Evolutionary conservation across 2,888 invertebrate species (phyloP), one percentile per base, ranked within the genome.

Genomic region (Biston stratarius): DNA sequence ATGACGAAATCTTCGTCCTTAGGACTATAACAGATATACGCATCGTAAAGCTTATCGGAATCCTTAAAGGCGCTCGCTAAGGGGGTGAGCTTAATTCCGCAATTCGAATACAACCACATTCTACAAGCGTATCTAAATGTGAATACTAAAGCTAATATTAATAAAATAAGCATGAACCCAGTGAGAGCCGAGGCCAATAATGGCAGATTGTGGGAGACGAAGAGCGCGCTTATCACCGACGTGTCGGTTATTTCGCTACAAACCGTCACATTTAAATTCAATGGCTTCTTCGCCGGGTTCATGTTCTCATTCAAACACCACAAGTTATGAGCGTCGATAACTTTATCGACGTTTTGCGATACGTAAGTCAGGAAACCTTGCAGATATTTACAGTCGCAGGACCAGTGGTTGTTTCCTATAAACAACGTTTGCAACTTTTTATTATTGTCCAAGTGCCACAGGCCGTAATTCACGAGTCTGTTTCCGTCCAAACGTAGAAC

Each of bases 1-100:
- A 97, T 95, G 38, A 98, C 98, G 87, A 98, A 98, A 83, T 97
- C 96, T 86, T 98, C 98, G 91, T 98, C 98, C 90, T 97, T 97
- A 72, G 97, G 97, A 82, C 98, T 97, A 94, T 99, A 99, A 84
- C 98, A 96, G 70, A 99, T 96, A 92, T 98, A 99, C 75, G 97
- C 98, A 90, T 99, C 99, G 92, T 98, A 98, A 72, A 97, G 95
- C 86, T 97, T 97, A 87, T 98, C 97, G 76, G 96, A 95, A 83
- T 97, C 97, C 88, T 97, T 97, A 88, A 95, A 96, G 70, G 95
- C 95, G 66, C 95, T 94, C 71, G 95, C 94, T 74, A 96, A 95
- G 69, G 96, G 95, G 87, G 97, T 96, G 77, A 98, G 95, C 74
- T 97, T 95, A 69, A 98, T 96, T 38, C 98, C 98, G 90, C 97